These are phyloP conservation scores for Cyprinodon variegatus DNA, from an alignment of 2,113 vertebrate species.

Conservation along the genomic window DNA sequence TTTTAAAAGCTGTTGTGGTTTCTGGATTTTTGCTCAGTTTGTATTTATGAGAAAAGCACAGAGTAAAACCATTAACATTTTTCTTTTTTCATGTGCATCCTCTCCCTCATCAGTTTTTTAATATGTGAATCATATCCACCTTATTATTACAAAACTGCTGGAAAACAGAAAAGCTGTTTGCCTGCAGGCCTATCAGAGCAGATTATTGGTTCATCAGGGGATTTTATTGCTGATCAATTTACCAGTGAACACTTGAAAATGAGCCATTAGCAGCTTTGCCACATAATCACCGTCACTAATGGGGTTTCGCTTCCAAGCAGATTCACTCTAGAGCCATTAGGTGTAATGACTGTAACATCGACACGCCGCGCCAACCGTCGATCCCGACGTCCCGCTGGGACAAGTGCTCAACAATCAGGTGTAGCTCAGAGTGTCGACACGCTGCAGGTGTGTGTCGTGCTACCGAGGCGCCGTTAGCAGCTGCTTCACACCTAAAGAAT, in stretches of 20 bases:
- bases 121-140: not conserved
- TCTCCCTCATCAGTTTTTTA: not conserved
- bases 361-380: not conserved
- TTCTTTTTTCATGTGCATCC: not conserved
- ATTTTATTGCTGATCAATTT: not conserved
- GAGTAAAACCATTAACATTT: too few relatives aligned
- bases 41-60: too few relatives aligned
- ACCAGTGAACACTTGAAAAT: not conserved
- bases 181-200: not conserved
- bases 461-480: not conserved
- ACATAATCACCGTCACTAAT: not conserved
- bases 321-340: not conserved
- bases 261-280: constrained; percentile 1
- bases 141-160: not conserved
- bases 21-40: too few relatives aligned
- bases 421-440: not conserved
- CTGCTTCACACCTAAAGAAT: not conserved
- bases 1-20: too few relatives aligned
- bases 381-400: constrained; percentile 2
- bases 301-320: constrained; percentile 4
- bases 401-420: constrained; percentile 5
- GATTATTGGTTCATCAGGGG: constrained; percentile 1
- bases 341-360: constrained; percentile 5
- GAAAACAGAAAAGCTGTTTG: not conserved
- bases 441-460: constrained; percentile 13